These are phyloP conservation scores for Hetaerina americana DNA, from an alignment of 1,140 invertebrate species.

Conservation along the genomic window DNA sequence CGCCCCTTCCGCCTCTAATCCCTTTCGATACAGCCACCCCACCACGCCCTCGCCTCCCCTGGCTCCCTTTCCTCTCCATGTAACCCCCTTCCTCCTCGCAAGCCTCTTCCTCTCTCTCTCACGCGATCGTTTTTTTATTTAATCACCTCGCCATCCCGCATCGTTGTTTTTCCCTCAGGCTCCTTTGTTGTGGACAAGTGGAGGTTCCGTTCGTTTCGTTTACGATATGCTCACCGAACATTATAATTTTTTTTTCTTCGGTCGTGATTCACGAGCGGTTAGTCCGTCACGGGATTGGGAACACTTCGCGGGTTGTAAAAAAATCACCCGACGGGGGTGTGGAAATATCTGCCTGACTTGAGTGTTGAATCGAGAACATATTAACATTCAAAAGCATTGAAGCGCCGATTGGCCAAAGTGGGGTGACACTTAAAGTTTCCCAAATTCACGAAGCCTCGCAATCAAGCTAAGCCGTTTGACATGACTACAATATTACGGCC, in stretches of 20 bases:
- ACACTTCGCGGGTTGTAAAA: too few species aligned
- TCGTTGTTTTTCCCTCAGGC: neutral
- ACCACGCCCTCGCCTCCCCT: neutral
- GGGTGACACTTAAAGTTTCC: too few species aligned
- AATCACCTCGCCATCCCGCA: neutral
- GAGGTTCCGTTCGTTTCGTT: neutral
- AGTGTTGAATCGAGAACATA: too few species aligned
- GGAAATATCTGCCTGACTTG: too few species aligned
- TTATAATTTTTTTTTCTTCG: neutral
- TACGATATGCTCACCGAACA: neutral
- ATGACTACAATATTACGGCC: too few species aligned
- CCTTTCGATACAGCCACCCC: neutral
- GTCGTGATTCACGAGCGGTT: neutral
- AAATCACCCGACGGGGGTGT: too few species aligned
- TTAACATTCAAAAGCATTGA: too few species aligned
- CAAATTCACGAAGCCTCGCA: too few species aligned
- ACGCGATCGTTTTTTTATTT: neutral
- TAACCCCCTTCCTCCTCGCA: neutral
- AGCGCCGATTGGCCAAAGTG: too few species aligned
- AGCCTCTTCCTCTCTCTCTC: neutral
- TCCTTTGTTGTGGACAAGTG: neutral
- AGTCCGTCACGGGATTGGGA: too few species aligned
- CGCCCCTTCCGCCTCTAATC: too few species aligned
- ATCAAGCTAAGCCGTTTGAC: too few species aligned
- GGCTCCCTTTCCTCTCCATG: neutral